A percentile compares a stretch with the other conserved stretches of the same genome.
These are phyloP conservation scores for Sphaerophoria rueppellii DNA, from an alignment of 2,888 invertebrate species.

Conservation along the genomic window DNA sequence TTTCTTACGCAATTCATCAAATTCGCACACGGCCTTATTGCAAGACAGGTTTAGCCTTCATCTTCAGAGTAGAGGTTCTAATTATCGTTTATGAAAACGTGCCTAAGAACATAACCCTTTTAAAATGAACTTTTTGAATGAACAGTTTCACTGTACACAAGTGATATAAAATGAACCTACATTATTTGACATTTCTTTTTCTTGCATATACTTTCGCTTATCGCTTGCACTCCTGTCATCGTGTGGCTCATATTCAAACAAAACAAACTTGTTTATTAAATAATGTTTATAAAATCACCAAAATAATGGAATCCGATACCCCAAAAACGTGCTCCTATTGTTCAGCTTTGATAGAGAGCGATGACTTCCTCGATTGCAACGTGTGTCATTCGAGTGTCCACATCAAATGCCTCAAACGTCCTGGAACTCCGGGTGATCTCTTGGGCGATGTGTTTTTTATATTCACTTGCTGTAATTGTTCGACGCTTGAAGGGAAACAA, in stretches of 20 bases:
- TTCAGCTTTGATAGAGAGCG: slow-evolving; percentile 75
- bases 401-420: slow-evolving; percentile 86
- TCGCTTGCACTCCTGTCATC: too few relatives aligned
- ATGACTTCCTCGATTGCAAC: slow-evolving; percentile 84
- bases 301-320: slow-evolving; percentile 47
- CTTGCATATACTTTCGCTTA: too few relatives aligned
- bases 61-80: too few relatives aligned
- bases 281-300: neutral
- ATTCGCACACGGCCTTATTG: too few relatives aligned
- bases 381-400: slow-evolving; percentile 86
- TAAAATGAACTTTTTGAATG: too few relatives aligned
- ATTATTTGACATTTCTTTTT: too few relatives aligned
- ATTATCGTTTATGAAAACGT: too few relatives aligned
- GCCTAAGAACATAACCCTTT: too few relatives aligned
- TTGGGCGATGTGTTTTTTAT: slow-evolving; percentile 90
- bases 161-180: too few relatives aligned
- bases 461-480: slow-evolving; percentile 87
- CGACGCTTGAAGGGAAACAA: slow-evolving; percentile 82
- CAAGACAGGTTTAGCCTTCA: too few relatives aligned
- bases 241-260: neutral
- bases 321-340: slow-evolving; percentile 74
- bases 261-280: neutral
- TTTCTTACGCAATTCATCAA: too few relatives aligned
- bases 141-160: too few relatives aligned
- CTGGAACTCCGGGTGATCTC: slow-evolving; percentile 88